Evolutionary conservation across 2,888 invertebrate species (phyloP), one percentile per base, ranked within the genome.

Genomic region (Sarcophaga caerulescens): DNA sequence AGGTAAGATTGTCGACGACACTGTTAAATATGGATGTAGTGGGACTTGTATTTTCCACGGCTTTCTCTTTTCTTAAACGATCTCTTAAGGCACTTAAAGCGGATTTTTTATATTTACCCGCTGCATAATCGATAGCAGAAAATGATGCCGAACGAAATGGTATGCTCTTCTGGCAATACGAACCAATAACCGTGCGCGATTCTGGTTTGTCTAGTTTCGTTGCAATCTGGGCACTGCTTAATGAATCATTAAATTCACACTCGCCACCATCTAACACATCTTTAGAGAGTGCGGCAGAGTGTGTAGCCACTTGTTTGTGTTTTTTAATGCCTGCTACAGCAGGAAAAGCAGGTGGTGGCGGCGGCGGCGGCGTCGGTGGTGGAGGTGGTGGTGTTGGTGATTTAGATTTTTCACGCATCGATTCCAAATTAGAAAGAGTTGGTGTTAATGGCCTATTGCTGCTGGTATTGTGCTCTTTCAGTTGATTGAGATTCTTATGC

Each of bases 101-200:
- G 14, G 93, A 93, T 88, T 94, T 93, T 47, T 94, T 93, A 90
- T 95, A 95, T 89, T 95, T 95, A 77, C 95, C 95, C 0, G 95
- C 94, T 12, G 94, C 94, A 90, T 96, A 96, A 92, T 97, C 97
- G 86, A 97, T 97, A 93, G 97, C 97, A 0, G 97, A 97, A 91
- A 98, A 97, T 10, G 97, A 97, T 8, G 97, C 97, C 90, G 97
- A 97, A 60, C 97, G 95, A 91, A 96, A 96, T 2, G 97, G 97
- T 89, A 96, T 95, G 85, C 95, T 94, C 90, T 95, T 94, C 90
- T 95, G 95, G 19, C 95, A 94, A 90, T 95, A 95, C 10, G 95
- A 94, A 45, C 95, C 95, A 69, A 95, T 94, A 44, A 95, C 94
- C 3, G 95, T 94, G 82, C 95, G 94, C 5, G 95, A 94, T 89